Conservation (phyloP, 2,113 vertebrate species). For the Columba livia region DNA sequence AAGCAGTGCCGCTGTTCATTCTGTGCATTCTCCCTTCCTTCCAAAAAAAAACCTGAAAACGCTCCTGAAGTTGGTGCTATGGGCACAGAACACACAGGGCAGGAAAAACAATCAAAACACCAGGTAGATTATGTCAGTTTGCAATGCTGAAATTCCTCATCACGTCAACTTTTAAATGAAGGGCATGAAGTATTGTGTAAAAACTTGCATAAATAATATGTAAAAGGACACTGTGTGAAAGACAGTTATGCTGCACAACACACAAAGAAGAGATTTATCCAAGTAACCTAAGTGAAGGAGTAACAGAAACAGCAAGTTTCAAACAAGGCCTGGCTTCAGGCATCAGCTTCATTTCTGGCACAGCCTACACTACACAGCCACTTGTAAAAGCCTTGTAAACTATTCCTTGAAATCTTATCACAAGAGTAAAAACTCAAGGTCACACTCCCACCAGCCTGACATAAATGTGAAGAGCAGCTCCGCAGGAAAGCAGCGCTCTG, state of each 20-base stretch:
- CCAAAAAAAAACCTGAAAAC: background rate
- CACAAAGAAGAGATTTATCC: background rate
- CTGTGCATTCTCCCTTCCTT: background rate
- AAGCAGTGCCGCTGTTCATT: background rate
- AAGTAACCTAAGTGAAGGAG: background rate
- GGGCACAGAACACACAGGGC: background rate
- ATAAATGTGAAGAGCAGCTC: background rate
- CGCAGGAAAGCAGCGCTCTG: background rate
- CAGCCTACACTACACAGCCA: background rate
- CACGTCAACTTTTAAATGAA: background rate
- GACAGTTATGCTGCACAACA: background rate
- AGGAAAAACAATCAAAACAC: background rate
- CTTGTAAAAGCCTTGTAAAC: background rate
- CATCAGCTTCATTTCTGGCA: background rate
- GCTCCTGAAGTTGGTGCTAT: background rate
- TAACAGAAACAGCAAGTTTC: background rate
- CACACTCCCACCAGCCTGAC: background rate
- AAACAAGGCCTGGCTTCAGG: background rate
- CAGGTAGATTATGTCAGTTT: background rate
- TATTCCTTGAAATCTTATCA: conserved; percentile 12
- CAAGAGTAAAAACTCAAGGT: background rate
- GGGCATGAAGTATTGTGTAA: background rate
- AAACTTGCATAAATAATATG: background rate
- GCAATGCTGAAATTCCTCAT: background rate
- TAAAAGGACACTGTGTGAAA: background rate